Evolutionary conservation across 2,797 vertebrate species (phyloP), one percentile per base, ranked within the genome.

Genomic region (Sphaeramia orbicularis): DNA sequence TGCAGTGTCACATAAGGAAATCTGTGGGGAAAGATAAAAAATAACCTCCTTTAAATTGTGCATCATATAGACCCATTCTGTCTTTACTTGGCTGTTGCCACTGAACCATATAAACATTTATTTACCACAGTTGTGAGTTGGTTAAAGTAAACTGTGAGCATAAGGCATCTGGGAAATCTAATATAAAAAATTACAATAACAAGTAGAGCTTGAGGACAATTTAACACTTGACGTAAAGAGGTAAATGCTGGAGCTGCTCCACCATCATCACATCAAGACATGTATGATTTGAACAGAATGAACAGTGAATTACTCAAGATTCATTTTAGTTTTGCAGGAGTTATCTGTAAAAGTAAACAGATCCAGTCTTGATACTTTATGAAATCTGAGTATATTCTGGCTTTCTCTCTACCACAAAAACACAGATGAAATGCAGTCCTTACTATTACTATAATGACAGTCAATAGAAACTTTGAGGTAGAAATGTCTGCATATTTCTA

Each of bases 171-270:
- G 55, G 6, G 47, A 43, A 35, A 44, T 58, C 9, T 5, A 41
- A 27, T 45, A n/a, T 45, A n/a, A 44, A 4, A 48, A 42, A 55
- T 6, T 32, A 27, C 30, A 4, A 1, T 2, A 41, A 41, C 37
- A 66, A 53, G n/a, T 10, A 27, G 12, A 50, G 21, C 52, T 35
- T 42, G 24, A 71, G 49, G 53, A 27, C 6, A 45, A 21, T 40
- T 69, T 71, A 18, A 66, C 27, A 49, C 2, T 53, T 4, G 3
- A 43, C 8, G 10, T 30, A 37, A 56, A 64, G 69, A 45, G n/a
- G 48, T 61, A 50, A 45, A 55, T 40, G 42, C 55, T 51, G 16
- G 19, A 62, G 54, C 30, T 68, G 57, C 37, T 68, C 21, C 36
- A 61, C 10, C 65, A 54, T 49, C 36, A 67, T 27, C 24, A 14